These are phyloP conservation scores for Falco naumanni DNA, from an alignment of 2,797 vertebrate species.

Conservation along the genomic window DNA sequence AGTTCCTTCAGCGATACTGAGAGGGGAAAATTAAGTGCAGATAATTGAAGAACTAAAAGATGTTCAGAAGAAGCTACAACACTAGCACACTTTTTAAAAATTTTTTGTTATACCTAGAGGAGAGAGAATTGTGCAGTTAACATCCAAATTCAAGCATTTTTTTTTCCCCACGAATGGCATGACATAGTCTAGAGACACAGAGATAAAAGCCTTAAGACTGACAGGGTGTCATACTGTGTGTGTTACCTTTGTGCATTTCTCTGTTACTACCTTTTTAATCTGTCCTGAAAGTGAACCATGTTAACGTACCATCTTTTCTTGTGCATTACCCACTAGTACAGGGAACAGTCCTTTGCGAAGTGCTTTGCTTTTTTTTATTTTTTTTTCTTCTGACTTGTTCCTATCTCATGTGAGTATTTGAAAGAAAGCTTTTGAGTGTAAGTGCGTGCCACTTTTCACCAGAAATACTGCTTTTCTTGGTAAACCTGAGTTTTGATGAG, in stretches of 20 bases:
- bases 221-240: neutral
- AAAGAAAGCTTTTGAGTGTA: neutral
- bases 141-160: neutral
- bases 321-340: neutral
- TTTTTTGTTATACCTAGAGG: neutral
- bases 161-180: neutral
- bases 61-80: neutral
- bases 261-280: neutral
- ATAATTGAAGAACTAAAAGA: neutral
- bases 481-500: neutral
- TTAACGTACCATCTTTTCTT: neutral
- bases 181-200: neutral
- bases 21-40: neutral
- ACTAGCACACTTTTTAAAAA: neutral
- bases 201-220: neutral
- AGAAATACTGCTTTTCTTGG: neutral
- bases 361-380: rapidly evolving
- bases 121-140: neutral
- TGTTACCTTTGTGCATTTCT: neutral
- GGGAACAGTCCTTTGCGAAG: neutral
- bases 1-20: neutral
- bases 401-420: neutral
- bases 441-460: neutral
- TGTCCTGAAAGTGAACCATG: neutral
- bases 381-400: neutral